Evolutionary conservation across 2,113 vertebrate species (phyloP).

Genomic region (Lasiurus borealis): DNA sequence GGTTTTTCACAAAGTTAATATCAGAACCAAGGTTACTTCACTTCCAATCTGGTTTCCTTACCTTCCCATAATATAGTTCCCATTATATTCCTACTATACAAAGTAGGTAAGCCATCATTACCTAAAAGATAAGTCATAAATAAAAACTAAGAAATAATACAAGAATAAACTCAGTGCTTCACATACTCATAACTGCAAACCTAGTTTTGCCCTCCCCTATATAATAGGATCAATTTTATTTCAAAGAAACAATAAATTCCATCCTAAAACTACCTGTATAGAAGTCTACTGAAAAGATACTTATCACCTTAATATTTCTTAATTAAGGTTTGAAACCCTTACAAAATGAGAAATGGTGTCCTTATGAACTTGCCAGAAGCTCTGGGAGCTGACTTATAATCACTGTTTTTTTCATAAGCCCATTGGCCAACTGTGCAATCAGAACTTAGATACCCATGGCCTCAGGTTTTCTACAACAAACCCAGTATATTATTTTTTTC

Average conservation of each 20-base stretch:
- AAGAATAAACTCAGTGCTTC: background rate
- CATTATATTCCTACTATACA: background rate
- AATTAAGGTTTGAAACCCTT: background rate
- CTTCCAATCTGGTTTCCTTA: background rate
- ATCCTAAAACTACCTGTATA: background rate
- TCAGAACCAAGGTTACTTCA: background rate
- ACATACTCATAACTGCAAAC: background rate
- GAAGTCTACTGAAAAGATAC: background rate
- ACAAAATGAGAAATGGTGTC: background rate
- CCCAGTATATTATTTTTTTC: background rate
- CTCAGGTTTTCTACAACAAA: background rate
- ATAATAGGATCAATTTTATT: background rate
- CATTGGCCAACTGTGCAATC: background rate
- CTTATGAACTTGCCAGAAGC: background rate
- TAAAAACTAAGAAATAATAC: background rate
- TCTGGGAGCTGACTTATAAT: background rate
- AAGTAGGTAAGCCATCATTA: background rate
- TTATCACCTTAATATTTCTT: background rate
- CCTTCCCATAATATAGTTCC: background rate
- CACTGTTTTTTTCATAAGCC: background rate
- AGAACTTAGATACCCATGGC: background rate
- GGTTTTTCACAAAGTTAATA: background rate
- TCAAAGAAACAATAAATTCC: slow-evolving; percentile 14
- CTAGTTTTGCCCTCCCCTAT: background rate
- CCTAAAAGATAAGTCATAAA: background rate